Base-by-base conservation (phyloP, 1,140 invertebrate genomes). In the Gryon sp. region DNA sequence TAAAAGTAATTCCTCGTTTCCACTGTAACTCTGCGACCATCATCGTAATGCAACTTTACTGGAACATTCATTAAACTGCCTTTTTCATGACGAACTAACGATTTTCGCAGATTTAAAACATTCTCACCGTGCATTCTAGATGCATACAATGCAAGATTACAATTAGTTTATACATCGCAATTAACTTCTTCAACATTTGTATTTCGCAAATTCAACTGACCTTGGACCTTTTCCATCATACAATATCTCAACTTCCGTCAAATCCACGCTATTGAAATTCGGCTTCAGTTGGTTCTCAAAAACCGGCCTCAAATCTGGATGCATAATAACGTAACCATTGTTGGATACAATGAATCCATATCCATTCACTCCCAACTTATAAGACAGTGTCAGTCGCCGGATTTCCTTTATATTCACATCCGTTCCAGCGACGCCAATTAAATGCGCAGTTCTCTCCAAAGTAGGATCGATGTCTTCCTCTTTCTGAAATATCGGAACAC, bases 301-400 rank as follows among this genome's bases (percentile, higher is more conserved):
- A 24, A 93, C 91, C n/a, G 94, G 93, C 48, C 93, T 90, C 20
- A 95, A 86, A 76, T 94, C 92, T 0, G 94, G 94, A 90, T 95
- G 95, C 30, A 95, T 88, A 16, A 96, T 87, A 4, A 99, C 90
- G 85, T 98, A 98, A 0, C 98, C 98, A 86, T 99, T 99, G 85
- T 99, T 98, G 66, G 95, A 98, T 2, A 98, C 94, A 62, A 97
- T 94, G 89, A 99, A 98, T 0, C 96, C 95, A 86, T 98, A 99
- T 2, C 95, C 97, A 88, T 98, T 98, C 0, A 98, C 96, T 14
- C 97, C 98, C 32, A 99, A 92, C 94, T 93, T 94, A 79, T 95
- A 95, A 3, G 96, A 94, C 20, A 96, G 91, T 0, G 95, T 96
- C 20, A 98, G 87, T 87, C 94, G 95, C 48, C 93, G 91, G 19